These are phyloP conservation scores for Stenodema calcarata DNA, from an alignment of 2,888 invertebrate genomes.

Conservation along the genomic window DNA sequence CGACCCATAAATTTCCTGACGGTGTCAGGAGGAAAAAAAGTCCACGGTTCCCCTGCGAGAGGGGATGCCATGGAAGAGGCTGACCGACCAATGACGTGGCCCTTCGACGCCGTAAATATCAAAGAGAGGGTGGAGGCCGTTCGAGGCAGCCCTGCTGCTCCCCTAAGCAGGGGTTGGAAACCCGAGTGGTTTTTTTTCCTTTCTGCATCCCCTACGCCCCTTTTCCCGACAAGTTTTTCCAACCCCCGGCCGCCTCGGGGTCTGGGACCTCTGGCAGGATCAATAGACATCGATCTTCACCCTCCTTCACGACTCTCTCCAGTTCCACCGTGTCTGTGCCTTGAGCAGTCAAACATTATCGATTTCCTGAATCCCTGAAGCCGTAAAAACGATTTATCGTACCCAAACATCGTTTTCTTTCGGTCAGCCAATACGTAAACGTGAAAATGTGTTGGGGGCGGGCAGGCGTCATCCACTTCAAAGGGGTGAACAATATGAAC, in stretches of 20 bases:
- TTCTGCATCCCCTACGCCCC: neutral
- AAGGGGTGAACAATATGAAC: neutral
- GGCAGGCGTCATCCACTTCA: neutral
- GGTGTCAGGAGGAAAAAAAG: neutral
- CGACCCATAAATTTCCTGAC: slow-evolving; percentile 22
- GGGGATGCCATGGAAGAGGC: neutral
- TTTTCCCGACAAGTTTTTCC: neutral
- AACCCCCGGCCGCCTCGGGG: neutral
- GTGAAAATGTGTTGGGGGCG: slow-evolving; percentile 11
- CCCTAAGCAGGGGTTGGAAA: neutral
- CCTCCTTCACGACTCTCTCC: neutral
- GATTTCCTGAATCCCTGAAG: slow-evolving; percentile 25
- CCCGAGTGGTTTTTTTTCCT: neutral
- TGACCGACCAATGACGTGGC: slow-evolving; percentile 33
- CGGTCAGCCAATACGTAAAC: slow-evolving; percentile 39
- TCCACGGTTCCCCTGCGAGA: neutral
- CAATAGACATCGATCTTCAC: slow-evolving; percentile 37
- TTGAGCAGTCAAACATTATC: slow-evolving; percentile 33
- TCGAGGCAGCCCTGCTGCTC: neutral
- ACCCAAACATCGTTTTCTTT: slow-evolving; percentile 44
- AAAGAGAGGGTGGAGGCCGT: neutral
- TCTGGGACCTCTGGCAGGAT: neutral
- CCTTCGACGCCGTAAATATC: slow-evolving; percentile 22
- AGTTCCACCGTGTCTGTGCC: neutral
- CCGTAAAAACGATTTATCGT: slow-evolving; percentile 39